Evolutionary conservation across 2,113 vertebrate species (phyloP).

Genomic region (Sminthopsis crassicaudata): DNA sequence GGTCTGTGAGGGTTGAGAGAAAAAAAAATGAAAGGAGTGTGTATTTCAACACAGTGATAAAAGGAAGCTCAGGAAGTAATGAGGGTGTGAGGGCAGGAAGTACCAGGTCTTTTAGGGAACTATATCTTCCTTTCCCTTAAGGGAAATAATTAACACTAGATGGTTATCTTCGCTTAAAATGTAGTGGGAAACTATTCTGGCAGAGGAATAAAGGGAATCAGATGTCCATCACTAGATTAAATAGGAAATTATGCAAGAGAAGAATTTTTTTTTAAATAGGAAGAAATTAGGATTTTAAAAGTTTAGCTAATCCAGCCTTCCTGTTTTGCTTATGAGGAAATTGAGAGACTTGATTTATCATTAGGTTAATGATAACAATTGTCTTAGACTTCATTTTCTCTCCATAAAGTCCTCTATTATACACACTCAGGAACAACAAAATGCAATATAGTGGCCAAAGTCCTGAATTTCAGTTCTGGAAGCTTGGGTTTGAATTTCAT

Average conservation of each 20-base stretch:
- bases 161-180: neutral
- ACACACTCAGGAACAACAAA: neutral
- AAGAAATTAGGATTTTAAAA: neutral
- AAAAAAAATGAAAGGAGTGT: neutral
- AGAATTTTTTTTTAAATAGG: neutral
- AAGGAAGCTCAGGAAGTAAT: neutral
- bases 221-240: neutral
- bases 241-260: neutral
- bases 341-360: neutral
- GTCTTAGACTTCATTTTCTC: neutral
- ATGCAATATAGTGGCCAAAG: neutral
- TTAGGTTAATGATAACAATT: neutral
- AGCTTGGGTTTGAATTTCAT: neutral
- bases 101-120: neutral
- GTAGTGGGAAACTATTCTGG: neutral
- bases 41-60: neutral
- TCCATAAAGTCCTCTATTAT: neutral
- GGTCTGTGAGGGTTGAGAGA: neutral
- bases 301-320: neutral
- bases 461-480: neutral
- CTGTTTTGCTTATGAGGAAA: neutral
- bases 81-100: neutral
- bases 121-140: neutral
- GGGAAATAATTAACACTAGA: neutral
- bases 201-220: neutral